Base-by-base conservation (phyloP, 2,888 invertebrate species). In the Aleiodes testaceus region DNA sequence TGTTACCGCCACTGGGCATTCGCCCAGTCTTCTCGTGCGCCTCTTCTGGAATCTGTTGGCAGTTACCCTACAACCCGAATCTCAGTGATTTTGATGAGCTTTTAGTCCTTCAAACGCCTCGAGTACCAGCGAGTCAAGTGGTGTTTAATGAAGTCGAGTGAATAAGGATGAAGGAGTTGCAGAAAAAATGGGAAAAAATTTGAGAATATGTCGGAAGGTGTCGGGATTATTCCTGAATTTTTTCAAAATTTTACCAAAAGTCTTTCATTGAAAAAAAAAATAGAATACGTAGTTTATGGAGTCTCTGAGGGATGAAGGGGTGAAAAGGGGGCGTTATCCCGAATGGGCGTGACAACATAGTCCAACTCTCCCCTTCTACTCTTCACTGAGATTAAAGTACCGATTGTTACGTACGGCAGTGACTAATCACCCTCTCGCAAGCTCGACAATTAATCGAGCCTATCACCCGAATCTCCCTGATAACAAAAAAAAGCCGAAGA, bases 391-490 rank as follows among this genome's bases (percentile, higher is more conserved):
- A 72, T 68, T 72, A 30, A 53, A 72, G 72, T 72, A 67, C 67
- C 47, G 67, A 72, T 72, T 68, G 67, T 72, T 72, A 67, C 44
- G 45, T 47, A 52, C 20, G 55, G 70, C 67, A 72, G 67, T 72
- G 72, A 72, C 72, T 72, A 68, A 72, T 72, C 72, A 72, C 67
- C 36, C 49, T 14, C 67, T 66, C 36, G 50, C 53, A 53, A 53
- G 44, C 44, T 63, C 50, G 22, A 67, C 72, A 67, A 72, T 72
- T 72, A 67, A 72, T 72, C 36, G 53, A 67, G 47, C 36, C 63
- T 64, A 68, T 72, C 47, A 64, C 50, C 49, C 22, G 50, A 66
- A 66, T 63, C 66, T 53, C 63, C 12, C 44, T 18, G 12, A 36
- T 36, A 49, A 22, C 50, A 14, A 16, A 45, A 20, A 16, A n/a